phyloP scores from a whole-genome alignment of 2,888 invertebrate species.

The Pachydiplax longipennis region DNA sequence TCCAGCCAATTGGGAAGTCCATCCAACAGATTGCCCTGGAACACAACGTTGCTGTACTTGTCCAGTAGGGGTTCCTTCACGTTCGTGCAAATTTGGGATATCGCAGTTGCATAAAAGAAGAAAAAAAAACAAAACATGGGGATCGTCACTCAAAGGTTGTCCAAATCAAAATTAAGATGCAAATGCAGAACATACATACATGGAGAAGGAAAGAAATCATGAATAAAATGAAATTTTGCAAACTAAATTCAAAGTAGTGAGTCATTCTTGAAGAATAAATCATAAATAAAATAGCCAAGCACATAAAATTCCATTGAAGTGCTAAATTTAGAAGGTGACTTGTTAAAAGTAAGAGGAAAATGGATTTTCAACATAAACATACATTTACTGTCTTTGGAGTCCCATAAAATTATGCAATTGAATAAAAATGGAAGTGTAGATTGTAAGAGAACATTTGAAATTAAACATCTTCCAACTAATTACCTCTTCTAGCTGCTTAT shows the following conservation, averaged over 20 bases:
- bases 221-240: neutral
- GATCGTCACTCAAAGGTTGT: neutral
- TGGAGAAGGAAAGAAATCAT: neutral
- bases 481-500: slow-evolving; percentile 56
- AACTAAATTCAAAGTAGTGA: neutral
- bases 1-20: slow-evolving; percentile 97
- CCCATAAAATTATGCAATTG: neutral
- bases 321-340: neutral
- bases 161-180: neutral
- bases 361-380: neutral
- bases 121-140: slow-evolving; percentile 46
- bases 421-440: neutral
- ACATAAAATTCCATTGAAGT: neutral
- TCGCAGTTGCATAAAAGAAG: slow-evolving; percentile 47
- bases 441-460: neutral
- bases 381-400: neutral
- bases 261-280: neutral
- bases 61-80: slow-evolving; percentile 56
- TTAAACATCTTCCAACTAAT: slow-evolving; percentile 34
- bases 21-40: slow-evolving; percentile 82
- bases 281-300: neutral
- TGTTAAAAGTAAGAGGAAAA: neutral
- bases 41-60: slow-evolving; percentile 62
- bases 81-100: slow-evolving; percentile 58
- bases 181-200: neutral